A percentile compares a stretch with the other conserved stretches of the same genome.
Conservation (phyloP, 2,113 vertebrate genomes). For the Zingel zingel region DNA sequence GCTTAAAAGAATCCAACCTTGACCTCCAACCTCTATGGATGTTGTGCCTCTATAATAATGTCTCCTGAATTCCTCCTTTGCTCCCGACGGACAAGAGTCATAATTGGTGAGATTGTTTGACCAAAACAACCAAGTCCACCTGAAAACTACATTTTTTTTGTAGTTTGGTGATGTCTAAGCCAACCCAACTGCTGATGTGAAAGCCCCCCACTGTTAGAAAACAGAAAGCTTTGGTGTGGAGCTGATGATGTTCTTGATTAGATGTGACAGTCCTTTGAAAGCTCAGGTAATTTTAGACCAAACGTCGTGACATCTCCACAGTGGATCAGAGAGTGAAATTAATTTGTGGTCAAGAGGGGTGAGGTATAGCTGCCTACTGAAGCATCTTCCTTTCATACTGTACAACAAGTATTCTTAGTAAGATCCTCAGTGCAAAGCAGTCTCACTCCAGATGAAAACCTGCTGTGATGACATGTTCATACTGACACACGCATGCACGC, state of each 20-base stretch:
- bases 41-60: not conserved
- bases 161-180: conserved; percentile 1
- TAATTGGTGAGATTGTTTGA: not conserved
- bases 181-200: conserved; percentile 1
- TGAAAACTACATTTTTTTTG: not conserved
- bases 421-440: conserved; percentile 60
- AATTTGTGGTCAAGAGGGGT: conserved; percentile 5
- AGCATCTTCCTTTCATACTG: not conserved
- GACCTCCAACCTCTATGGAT: not conserved
- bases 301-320: conserved; percentile 29
- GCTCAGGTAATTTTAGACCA: conserved; percentile 37
- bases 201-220: not conserved
- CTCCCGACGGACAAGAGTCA: not conserved
- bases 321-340: conserved; percentile 18
- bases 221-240: not conserved
- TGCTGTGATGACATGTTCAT: conserved; percentile 48
- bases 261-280: conserved; percentile 49
- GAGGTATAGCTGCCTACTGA: not conserved
- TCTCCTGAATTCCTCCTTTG: not conserved
- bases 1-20: not conserved
- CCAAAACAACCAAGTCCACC: not conserved
- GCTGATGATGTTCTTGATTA: conserved; percentile 19
- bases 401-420: conserved; percentile 27
- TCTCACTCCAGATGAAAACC: conserved; percentile 58
- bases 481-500: conserved; percentile 4